Conservation (phyloP, 2,113 vertebrate genomes). For the Erpornis zantholeuca region DNA sequence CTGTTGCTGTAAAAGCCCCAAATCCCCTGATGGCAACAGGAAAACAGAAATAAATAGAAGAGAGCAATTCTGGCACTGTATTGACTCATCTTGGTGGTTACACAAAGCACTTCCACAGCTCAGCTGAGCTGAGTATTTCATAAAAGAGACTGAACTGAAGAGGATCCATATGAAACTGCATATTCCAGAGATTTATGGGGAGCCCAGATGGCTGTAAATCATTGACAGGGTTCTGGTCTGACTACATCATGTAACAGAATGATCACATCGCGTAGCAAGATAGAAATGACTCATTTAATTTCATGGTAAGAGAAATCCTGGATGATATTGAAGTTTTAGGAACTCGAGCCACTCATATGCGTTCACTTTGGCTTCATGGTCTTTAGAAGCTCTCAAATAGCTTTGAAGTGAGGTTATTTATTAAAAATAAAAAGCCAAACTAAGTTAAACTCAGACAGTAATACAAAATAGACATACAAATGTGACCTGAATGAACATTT, state of each 20-base stretch:
- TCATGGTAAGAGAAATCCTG: conserved; percentile 10
- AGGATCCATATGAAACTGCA: neutral
- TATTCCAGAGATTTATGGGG: neutral
- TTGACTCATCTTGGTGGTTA: conserved; percentile 2
- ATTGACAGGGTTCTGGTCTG: neutral
- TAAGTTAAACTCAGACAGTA: neutral
- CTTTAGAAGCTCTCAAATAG: neutral
- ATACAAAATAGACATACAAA: neutral
- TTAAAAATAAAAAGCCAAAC: neutral
- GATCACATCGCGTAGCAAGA: neutral
- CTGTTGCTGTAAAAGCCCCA: neutral
- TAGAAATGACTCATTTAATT: neutral
- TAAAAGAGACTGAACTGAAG: neutral
- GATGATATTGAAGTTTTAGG: neutral
- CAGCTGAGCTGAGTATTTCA: neutral
- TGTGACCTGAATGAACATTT: neutral
- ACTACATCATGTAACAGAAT: neutral
- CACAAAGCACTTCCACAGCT: neutral
- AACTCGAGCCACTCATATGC: neutral
- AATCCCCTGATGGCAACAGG: neutral
- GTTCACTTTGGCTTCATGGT: neutral
- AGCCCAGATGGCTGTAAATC: neutral
- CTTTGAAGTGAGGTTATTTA: neutral
- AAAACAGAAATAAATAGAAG: conserved; percentile 20
- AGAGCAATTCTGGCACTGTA: neutral